Base-by-base conservation (phyloP, 2,888 invertebrate species). In the Tetragonula carbonaria region DNA sequence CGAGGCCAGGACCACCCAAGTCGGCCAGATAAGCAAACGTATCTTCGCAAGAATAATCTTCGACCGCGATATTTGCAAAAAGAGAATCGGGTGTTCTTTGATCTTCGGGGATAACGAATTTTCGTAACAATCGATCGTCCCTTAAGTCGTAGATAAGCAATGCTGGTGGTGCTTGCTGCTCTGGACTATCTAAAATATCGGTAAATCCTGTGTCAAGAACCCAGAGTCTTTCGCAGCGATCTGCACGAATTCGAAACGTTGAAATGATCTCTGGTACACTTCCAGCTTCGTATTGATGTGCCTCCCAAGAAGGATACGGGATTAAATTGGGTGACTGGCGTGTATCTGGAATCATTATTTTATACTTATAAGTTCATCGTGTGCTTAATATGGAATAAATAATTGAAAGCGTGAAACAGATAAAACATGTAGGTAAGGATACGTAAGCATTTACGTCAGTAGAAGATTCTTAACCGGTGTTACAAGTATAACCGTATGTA, bases 271-370 rank as follows among this genome's bases (percentile, higher is more conserved):
- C 97, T 2, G 97, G 96, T n/a, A 94, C 95, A 2, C 95, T 95
- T 28, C 93, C 94, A 14, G 93, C 95, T 3, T 92, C 93, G 63
- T 95, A 96, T 66, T 96, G 96, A 91, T 97, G 97, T 0, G 97
- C 97, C 82, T 96, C 96, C 97, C 97, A 98, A 89, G 96, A 97
- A 0, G 97, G 97, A 90, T 97, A 98, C 0, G 98, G 97, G n/a
- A 95, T 96, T 79, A 98, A 94, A 62, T 96, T 95, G 0, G 98
- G 97, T 8, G 97, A 97, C 79, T 95, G 96, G 0, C 95, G 96
- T 0, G 96, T 95, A 92, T 97, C 97, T 97, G 95, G 66, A 86
- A 80, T 50, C 45, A 63, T 53, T 70, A n/a, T 33, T 50, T 63
- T 51, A 18, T 16, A 21, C 4, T 38, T 21, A 21, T 0, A 63